A percentile compares a stretch with the other conserved stretches of the same genome.
Evolutionary conservation across 2,797 vertebrate genomes (phyloP).

Genomic region (Pseudochromis fuscus): DNA sequence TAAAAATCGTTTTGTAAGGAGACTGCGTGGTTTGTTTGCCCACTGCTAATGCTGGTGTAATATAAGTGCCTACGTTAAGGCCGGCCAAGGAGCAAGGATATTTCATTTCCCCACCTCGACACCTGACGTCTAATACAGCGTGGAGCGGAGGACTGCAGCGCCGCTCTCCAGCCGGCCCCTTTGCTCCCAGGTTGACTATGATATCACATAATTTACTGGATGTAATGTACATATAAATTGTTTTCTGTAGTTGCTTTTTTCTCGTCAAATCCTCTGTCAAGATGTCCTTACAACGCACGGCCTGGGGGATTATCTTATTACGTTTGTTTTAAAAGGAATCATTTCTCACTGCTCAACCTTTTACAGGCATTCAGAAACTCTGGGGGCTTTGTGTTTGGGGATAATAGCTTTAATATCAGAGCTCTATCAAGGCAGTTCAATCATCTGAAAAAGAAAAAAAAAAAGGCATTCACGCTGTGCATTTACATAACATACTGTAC

Average conservation of each 20-base stretch:
- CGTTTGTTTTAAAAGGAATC: slow-evolving; percentile 70
- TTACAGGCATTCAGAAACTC: slow-evolving; percentile 44
- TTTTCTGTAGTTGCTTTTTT: slow-evolving; percentile 59
- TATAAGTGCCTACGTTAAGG: slow-evolving; percentile 55
- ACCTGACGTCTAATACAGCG: slow-evolving; percentile 49
- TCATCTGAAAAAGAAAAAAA: slow-evolving; percentile 70
- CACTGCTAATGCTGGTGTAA: slow-evolving; percentile 51
- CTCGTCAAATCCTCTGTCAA: slow-evolving; percentile 49
- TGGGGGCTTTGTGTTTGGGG: slow-evolving; percentile 40
- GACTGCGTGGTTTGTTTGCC: slow-evolving; percentile 37
- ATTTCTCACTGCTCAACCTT: slow-evolving; percentile 63
- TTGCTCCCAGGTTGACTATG: slow-evolving; percentile 46
- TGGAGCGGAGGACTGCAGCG: slow-evolving; percentile 40
- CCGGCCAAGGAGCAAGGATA: slow-evolving; percentile 55
- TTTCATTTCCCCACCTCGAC: slow-evolving; percentile 59
- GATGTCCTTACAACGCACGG: slow-evolving; percentile 48
- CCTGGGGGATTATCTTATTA: slow-evolving; percentile 70
- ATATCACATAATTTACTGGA: slow-evolving; percentile 55
- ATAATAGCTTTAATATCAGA: slow-evolving; percentile 51
- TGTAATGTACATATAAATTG: slow-evolving; percentile 68
- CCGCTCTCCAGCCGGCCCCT: slow-evolving; percentile 24
- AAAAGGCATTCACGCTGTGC: slow-evolving; percentile 43
- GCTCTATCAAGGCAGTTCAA: slow-evolving; percentile 39
- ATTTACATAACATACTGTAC: slow-evolving; percentile 70
- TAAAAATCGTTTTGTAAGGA: slow-evolving; percentile 53